Percentiles rank a stretch among this genome's conserved stretches.
Evolutionary conservation across 2,888 invertebrate species (phyloP).

Genomic region (Drosophila nr. fundita): DNA sequence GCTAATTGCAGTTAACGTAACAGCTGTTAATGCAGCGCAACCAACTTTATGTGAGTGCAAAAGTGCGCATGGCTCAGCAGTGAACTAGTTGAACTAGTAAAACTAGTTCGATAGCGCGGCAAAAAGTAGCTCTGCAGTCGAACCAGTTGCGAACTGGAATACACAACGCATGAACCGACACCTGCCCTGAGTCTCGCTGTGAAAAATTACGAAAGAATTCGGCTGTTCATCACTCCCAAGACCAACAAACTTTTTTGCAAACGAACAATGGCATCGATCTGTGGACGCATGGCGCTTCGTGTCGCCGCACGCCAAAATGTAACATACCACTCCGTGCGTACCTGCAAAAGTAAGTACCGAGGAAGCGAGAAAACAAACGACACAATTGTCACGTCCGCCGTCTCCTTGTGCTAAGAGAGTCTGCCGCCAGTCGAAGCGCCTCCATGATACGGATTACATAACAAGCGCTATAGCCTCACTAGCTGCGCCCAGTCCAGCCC

Average conservation of each 20-base stretch:
- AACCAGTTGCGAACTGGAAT: slow-evolving; percentile 32
- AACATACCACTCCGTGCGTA: slow-evolving; percentile 87
- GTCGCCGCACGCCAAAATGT: slow-evolving; percentile 89
- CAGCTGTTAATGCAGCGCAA: slow-evolving; percentile 5
- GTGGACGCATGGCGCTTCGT: slow-evolving; percentile 89
- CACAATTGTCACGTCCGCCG: slow-evolving; percentile 48
- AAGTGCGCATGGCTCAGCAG: background rate
- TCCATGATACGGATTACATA: slow-evolving; percentile 57
- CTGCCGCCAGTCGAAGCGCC: slow-evolving; percentile 3
- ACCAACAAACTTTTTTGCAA: slow-evolving; percentile 63
- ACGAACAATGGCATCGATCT: slow-evolving; percentile 90
- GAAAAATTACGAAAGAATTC: slow-evolving; percentile 78
- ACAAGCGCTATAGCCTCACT: slow-evolving; percentile 13
- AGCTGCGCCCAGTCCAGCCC: background rate
- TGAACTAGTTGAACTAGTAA: background rate
- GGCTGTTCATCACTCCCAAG: slow-evolving; percentile 63
- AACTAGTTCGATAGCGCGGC: slow-evolving; percentile 3
- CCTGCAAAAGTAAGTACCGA: slow-evolving; percentile 88
- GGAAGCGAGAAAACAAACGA: slow-evolving; percentile 9
- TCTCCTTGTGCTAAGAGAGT: slow-evolving; percentile 8
- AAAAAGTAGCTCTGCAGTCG: background rate
- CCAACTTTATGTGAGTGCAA: slow-evolving; percentile 9
- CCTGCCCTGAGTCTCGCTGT: slow-evolving; percentile 66
- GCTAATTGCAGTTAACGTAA: background rate
- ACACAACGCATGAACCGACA: slow-evolving; percentile 39